Evolutionary conservation across 2,113 vertebrate species (phyloP).

Genomic region (Damaliscus lunatus): DNA sequence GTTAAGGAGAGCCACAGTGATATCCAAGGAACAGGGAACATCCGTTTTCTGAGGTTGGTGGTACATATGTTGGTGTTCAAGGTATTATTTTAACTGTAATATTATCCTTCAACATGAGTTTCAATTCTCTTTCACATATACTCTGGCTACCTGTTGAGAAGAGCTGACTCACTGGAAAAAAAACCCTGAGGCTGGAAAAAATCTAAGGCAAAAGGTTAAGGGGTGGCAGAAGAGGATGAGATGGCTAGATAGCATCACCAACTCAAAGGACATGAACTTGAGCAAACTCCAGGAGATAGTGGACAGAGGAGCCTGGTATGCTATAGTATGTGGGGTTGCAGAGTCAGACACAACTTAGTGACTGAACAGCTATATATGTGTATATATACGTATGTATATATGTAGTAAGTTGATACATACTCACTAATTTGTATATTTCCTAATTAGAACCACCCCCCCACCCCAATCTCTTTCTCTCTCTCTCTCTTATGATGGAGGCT

Average conservation of each 20-base stretch:
- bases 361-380: background rate
- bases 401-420: background rate
- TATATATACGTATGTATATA: background rate
- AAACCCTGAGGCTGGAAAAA: background rate
- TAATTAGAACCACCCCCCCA: accelerated
- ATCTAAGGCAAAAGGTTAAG: background rate
- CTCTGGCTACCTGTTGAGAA: background rate
- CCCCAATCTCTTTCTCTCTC: background rate
- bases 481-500: background rate
- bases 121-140: background rate
- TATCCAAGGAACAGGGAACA: background rate
- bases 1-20: background rate
- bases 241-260: background rate
- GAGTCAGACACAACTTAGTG: background rate
- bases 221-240: background rate
- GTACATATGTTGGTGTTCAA: background rate
- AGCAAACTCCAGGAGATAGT: background rate
- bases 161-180: background rate
- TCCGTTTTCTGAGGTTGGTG: background rate
- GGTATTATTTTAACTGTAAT: background rate
- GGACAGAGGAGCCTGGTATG: background rate
- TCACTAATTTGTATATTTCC: background rate
- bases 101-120: background rate
- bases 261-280: background rate
- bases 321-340: background rate